Conservation (phyloP, 2,113 vertebrate species). For the Bostrychus sinensis region DNA sequence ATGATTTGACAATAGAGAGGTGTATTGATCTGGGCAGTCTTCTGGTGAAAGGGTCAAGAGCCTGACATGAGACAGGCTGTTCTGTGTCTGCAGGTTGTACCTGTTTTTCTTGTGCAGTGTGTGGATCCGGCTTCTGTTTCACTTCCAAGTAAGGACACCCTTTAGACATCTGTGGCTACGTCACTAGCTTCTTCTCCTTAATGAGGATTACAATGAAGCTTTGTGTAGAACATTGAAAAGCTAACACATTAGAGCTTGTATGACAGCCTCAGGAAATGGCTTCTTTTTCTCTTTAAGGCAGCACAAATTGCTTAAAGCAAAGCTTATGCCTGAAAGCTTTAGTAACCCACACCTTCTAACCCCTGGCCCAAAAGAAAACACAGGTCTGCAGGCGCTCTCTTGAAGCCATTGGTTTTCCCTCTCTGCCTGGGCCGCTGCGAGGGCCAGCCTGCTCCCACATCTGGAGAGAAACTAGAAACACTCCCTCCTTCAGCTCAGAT, state of each 20-base stretch:
- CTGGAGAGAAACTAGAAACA: constrained; percentile 68
- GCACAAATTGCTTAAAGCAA: constrained; percentile 70
- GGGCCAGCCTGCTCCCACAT: constrained; percentile 68
- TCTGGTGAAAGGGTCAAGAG: constrained; percentile 63
- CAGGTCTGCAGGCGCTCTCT: constrained; percentile 54
- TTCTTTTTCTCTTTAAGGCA: constrained; percentile 64
- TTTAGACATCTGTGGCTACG: constrained; percentile 22
- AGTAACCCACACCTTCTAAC: constrained; percentile 59
- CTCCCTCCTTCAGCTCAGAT: constrained; percentile 35
- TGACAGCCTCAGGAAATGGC: constrained; percentile 68
- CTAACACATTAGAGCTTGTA: constrained; percentile 59
- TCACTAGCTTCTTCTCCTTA: constrained; percentile 39
- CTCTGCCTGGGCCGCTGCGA: constrained; percentile 52
- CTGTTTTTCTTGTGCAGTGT: constrained; percentile 13
- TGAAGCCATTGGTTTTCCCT: constrained; percentile 49
- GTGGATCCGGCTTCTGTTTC: constrained; percentile 27
- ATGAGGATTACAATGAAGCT: constrained; percentile 61
- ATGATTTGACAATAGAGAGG: constrained; percentile 77
- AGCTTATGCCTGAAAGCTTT: constrained; percentile 58
- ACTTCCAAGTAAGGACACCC: constrained; percentile 9
- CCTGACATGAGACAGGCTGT: constrained; percentile 25
- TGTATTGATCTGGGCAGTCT: constrained; percentile 74
- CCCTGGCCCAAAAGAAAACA: constrained; percentile 42
- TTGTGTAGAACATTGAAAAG: constrained; percentile 63
- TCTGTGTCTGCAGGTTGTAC: constrained; percentile 53